A percentile compares a stretch with the other conserved stretches of the same genome.
These are phyloP conservation scores for Zapus hudsonius DNA, from an alignment of 2,113 vertebrate genomes.

Conservation along the genomic window DNA sequence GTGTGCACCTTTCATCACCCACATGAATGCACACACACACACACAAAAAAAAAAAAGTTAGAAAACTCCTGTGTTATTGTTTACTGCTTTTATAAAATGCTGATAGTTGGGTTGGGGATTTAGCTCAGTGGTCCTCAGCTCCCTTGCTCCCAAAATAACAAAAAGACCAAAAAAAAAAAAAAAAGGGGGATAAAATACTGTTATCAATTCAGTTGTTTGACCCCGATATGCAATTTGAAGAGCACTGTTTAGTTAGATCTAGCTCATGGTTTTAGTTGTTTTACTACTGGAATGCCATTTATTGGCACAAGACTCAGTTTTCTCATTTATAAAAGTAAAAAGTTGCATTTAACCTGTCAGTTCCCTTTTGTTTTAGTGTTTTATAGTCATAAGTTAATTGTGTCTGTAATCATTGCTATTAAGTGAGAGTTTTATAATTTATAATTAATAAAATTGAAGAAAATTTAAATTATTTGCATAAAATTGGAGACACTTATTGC, in stretches of 20 bases:
- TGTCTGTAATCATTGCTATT: constrained; percentile 9
- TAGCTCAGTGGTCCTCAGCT: too few relatives aligned
- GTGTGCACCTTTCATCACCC: too few relatives aligned
- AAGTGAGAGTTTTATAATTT: constrained; percentile 29
- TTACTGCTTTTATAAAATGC: neutral
- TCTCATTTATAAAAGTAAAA: constrained; percentile 46
- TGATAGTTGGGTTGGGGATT: too few relatives aligned
- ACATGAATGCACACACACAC: too few relatives aligned
- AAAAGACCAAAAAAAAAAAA: too few relatives aligned
- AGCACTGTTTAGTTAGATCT: neutral
- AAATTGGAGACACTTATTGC: neutral
- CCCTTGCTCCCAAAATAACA: too few relatives aligned
- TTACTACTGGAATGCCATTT: neutral
- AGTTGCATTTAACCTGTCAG: neutral
- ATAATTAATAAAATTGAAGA: constrained; percentile 50
- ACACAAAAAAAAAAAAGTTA: neutral
- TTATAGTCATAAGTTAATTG: constrained; percentile 23
- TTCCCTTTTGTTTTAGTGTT: constrained; percentile 30
- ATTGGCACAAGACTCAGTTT: neutral
- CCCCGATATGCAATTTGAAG: constrained; percentile 32
- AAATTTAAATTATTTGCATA: constrained; percentile 26
- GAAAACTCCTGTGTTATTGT: constrained; percentile 10
- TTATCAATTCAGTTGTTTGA: neutral
- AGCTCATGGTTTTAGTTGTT: constrained; percentile 35
- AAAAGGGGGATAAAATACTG: neutral